Evolutionary conservation across 2,888 invertebrate species (phyloP).

Genomic region (Trichogramma evanescens): DNA sequence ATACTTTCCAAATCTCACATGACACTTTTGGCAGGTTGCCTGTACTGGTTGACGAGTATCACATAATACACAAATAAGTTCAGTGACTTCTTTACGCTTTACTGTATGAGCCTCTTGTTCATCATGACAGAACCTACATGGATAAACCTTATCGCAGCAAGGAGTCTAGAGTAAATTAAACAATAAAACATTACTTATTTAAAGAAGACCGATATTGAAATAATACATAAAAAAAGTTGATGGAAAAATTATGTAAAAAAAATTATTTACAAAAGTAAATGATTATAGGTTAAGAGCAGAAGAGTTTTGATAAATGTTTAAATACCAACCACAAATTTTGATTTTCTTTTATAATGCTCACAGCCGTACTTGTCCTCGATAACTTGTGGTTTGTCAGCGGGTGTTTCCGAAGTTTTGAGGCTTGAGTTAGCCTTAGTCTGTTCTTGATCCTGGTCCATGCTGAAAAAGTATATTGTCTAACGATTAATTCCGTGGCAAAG

Average conservation of each 20-base stretch:
- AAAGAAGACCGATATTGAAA: neutral
- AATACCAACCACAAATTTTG: slow-evolving; percentile 61
- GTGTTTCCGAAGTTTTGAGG: too few relatives aligned
- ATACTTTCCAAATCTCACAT: slow-evolving; percentile 77
- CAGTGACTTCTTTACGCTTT: slow-evolving; percentile 74
- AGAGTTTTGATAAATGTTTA: neutral
- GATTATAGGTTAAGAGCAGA: neutral
- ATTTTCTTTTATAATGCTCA: slow-evolving; percentile 76
- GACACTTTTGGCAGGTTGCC: slow-evolving; percentile 70
- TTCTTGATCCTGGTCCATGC: too few relatives aligned
- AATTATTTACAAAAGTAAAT: neutral
- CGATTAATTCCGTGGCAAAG: too few relatives aligned
- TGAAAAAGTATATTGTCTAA: too few relatives aligned
- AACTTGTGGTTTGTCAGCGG: slow-evolving; percentile 5
- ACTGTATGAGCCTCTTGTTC: slow-evolving; percentile 78
- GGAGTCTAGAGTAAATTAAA: slow-evolving; percentile 61
- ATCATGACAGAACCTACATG: slow-evolving; percentile 86
- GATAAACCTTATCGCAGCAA: slow-evolving; percentile 81
- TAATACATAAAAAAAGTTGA: neutral
- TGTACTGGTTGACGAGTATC: slow-evolving; percentile 74
- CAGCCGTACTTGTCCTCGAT: slow-evolving; percentile 54
- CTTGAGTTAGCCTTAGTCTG: too few relatives aligned
- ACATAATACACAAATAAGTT: slow-evolving; percentile 77
- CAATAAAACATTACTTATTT: neutral
- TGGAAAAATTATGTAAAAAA: neutral